Base-by-base conservation (phyloP, 2,888 invertebrate species). In the Campoplex nolae region DNA sequence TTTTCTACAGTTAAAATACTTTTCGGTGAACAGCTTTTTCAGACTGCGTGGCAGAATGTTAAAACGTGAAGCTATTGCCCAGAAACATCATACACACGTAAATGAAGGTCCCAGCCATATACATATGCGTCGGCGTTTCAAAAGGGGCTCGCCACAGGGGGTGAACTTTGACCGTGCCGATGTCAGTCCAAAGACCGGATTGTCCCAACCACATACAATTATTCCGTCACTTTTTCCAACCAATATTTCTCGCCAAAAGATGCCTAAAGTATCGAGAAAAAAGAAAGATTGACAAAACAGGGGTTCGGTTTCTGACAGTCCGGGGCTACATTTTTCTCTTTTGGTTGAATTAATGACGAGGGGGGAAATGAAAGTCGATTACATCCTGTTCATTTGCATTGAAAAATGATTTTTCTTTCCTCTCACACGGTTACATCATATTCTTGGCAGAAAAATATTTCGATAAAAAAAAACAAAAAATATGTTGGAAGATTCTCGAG, bases 141-240 rank as follows among this genome's bases (percentile, higher is more conserved):
- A 89, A 91, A 89, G 88, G 87, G 88, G 87, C 86, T 88, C 89
- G 56, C 93, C 86, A 88, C 92, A 79, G 93, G 93, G 91, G 92
- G 90, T 84, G 85, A 90, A 89, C 91, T 92, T 92, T 92, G 91
- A 92, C 90, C 87, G 80, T 78, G 89, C 93, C 93, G 93, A 92
- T 92, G 93, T 92, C 93, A 92, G 92, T 92, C 91, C 90, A 54
- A 51, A 77, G 54, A 38, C 68, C 71, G 77, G 77, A 88, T 83
- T 68, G 71, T 62, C 58, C 81, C 38, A 54, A 76, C 75, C 78
- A 62, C 62, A 35, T 54, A 35, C 56, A 58, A 70, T 83, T 73
- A 85, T 81, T 80, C 68, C 38, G 58, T 81, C 81, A 78, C 48
- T 87, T 70, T 84, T 71, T 45, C 76, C 48, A 78, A 79, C 75